Evolutionary conservation across 2,113 vertebrate species (phyloP).

Genomic region (Lepus europaeus): DNA sequence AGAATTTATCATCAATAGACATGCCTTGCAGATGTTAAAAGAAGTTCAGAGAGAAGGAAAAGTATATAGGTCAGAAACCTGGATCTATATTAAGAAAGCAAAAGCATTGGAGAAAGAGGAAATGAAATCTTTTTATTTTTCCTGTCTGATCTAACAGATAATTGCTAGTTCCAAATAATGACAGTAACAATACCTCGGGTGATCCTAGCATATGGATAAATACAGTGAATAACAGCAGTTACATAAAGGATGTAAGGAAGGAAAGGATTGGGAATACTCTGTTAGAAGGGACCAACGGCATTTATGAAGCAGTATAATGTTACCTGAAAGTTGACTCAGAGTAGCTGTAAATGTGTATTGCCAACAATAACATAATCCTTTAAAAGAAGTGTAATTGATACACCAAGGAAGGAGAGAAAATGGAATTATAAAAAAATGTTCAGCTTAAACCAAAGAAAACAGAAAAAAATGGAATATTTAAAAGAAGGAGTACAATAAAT

Average conservation of each 20-base stretch:
- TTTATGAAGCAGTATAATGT: neutral
- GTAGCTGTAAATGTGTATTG: neutral
- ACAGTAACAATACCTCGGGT: neutral
- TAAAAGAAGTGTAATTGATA: conserved; percentile 7
- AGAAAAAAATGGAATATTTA: neutral
- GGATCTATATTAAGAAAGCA: neutral
- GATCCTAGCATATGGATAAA: neutral
- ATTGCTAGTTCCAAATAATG: neutral
- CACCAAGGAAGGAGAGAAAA: conserved; percentile 31
- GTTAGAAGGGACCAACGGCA: neutral
- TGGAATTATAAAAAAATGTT: neutral
- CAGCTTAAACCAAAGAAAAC: neutral
- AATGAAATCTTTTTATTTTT: neutral
- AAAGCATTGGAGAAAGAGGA: neutral
- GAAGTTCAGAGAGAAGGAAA: neutral
- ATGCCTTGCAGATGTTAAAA: neutral
- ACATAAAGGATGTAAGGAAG: neutral
- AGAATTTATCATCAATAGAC: neutral
- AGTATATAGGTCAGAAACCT: neutral
- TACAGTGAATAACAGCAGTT: neutral
- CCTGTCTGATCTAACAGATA: neutral
- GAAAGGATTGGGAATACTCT: neutral
- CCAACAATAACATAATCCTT: neutral
- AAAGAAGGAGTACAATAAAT: neutral
- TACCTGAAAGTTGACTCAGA: neutral